Evolutionary conservation across 2,888 invertebrate genomes (phyloP).

Genomic region (Napeogenes sylphis): DNA sequence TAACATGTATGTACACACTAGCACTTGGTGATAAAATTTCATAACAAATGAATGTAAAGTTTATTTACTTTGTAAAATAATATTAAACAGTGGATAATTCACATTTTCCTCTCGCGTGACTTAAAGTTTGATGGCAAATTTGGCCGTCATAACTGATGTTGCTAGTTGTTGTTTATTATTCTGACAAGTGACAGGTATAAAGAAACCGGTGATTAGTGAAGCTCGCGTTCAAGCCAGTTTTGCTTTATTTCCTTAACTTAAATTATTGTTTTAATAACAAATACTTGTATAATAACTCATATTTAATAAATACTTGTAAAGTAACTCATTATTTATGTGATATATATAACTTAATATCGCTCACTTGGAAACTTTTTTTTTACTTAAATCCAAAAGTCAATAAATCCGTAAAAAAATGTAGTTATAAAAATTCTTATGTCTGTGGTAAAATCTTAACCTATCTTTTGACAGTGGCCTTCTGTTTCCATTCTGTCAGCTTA

Average conservation of each 20-base stretch:
- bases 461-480: too few species aligned
- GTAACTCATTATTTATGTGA: too few species aligned
- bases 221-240: background rate
- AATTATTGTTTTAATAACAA: too few species aligned
- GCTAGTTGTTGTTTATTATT: conserved; percentile 32
- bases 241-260: background rate
- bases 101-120: conserved; percentile 52
- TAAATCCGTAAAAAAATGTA: too few species aligned
- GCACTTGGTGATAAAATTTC: conserved; percentile 19
- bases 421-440: too few species aligned
- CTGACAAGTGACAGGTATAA: conserved; percentile 6
- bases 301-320: too few species aligned
- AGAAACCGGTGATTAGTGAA: background rate
- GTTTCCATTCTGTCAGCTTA: too few species aligned
- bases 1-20: conserved; percentile 14
- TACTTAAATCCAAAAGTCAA: too few species aligned
- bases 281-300: too few species aligned
- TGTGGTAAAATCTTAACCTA: too few species aligned
- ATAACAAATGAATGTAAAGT: conserved; percentile 25
- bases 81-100: conserved; percentile 42
- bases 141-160: conserved; percentile 42
- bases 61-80: conserved; percentile 41
- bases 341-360: too few species aligned
- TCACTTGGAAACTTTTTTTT: too few species aligned
- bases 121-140: conserved; percentile 53